Conservation (phyloP, 2,113 vertebrate genomes). For the Platycercus adscitus region DNA sequence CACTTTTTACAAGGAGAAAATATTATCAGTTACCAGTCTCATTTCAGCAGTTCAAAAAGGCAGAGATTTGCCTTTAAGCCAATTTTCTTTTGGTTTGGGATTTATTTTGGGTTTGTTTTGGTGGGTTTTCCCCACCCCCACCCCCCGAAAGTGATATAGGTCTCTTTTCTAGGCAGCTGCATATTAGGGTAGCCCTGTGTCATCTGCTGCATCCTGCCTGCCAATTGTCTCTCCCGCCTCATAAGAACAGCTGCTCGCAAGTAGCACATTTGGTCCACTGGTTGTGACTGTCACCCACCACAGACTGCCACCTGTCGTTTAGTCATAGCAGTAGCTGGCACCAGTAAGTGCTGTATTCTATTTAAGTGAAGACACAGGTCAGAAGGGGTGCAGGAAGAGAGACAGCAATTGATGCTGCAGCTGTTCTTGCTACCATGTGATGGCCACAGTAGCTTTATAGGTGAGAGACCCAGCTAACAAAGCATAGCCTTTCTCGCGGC, state of each 20-base stretch:
- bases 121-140: too few species aligned
- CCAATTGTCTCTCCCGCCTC: background rate
- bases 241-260: background rate
- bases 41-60: background rate
- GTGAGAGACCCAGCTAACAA: background rate
- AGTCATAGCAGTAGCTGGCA: background rate
- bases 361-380: background rate
- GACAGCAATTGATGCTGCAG: background rate
- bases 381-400: background rate
- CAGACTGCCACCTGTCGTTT: background rate
- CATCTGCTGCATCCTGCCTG: background rate
- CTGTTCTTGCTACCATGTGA: background rate
- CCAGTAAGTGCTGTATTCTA: accelerated
- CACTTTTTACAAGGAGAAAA: background rate
- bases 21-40: background rate
- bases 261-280: background rate
- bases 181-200: background rate
- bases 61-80: background rate
- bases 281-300: background rate
- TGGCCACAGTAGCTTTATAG: background rate
- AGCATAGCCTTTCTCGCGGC: background rate
- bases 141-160: background rate
- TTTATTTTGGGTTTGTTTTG: background rate
- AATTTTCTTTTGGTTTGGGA: background rate
- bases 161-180: background rate